Base-by-base conservation (phyloP, 2,888 invertebrate genomes). In the Mythimna ferrago region DNA sequence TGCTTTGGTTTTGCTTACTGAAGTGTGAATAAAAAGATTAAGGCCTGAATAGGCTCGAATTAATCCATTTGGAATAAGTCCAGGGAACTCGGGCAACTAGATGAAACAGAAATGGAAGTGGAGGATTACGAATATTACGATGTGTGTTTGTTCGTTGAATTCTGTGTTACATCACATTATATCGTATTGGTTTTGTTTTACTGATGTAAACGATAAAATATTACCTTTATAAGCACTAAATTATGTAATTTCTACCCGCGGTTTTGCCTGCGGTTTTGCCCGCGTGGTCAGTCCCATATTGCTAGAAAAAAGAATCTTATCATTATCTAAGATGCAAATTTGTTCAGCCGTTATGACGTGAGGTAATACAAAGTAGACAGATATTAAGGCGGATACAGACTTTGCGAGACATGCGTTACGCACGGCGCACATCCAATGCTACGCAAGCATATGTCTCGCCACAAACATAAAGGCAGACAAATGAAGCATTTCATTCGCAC, bases 61-160 rank as follows among this genome's bases (percentile, higher is more conserved):
- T 67, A 71, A 75, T 70, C 69, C 60, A 76, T 73, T 84, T 84
- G 85, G 84, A 84, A 61, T 57, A 70, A 63, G 56, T 76, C 82
- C 82, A 81, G 65, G 41, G 48, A 82, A 78, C 54, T 82, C 71
- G 11, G 64, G 62, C 57, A 70, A 66, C 69, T 73, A 65, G 38
- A 65, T 68, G 66, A 58, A 77, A 51, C 65, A 75, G 48, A 58
- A 68, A 64, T 48, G 58, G 54, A 58, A 67, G 51, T 51, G 58
- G 35, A 44, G 35, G 62, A 62, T 62, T 75, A 56, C 41, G 51
- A 78, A 51, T 26, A 16, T n/a, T 32, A 35, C 16, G 35, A 62
- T 38, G 35, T 16, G 44, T 44, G 38, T 73, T 57, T 72, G 73
- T 35, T 48, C 11, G 56, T 61, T 51, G 60, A 78, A 61, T 53